phyloP scores from a whole-genome alignment of 2,888 invertebrate species.

The Vandiemenella viatica region DNA sequence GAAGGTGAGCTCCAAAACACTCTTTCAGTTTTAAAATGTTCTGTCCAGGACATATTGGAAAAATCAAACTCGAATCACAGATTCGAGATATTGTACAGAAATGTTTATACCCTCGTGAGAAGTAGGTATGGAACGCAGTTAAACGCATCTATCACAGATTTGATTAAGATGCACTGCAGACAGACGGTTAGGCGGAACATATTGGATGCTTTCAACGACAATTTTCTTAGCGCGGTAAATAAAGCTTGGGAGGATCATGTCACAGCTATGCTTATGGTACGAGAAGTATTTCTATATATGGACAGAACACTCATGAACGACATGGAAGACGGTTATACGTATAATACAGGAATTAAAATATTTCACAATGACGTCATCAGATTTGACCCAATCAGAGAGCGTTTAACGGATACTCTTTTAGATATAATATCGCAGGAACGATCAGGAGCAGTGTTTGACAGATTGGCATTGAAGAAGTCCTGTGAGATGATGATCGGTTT shows the following conservation, averaged over 20 bases:
- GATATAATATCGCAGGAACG: neutral
- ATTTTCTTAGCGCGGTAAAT: neutral
- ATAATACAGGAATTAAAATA: neutral
- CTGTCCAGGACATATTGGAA: neutral
- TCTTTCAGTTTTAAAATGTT: no score
- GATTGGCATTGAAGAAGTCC: neutral
- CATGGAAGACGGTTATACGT: neutral
- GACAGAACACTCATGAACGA: neutral
- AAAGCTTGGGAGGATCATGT: neutral
- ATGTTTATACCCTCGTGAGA: neutral
- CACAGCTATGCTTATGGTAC: neutral
- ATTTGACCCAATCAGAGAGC: neutral
- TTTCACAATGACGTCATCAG: neutral
- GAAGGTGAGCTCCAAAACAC: no score
- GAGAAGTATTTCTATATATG: neutral
- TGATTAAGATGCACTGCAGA: neutral
- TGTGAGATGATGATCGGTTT: neutral
- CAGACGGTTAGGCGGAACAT: neutral
- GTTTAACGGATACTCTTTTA: neutral
- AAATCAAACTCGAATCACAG: neutral
- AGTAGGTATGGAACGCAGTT: neutral
- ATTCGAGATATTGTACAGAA: neutral
- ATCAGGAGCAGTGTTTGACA: neutral
- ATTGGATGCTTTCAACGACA: neutral
- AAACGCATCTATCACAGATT: neutral